Evolutionary conservation across 2,888 invertebrate genomes (phyloP).

Genomic region (Drosophila birchii): DNA sequence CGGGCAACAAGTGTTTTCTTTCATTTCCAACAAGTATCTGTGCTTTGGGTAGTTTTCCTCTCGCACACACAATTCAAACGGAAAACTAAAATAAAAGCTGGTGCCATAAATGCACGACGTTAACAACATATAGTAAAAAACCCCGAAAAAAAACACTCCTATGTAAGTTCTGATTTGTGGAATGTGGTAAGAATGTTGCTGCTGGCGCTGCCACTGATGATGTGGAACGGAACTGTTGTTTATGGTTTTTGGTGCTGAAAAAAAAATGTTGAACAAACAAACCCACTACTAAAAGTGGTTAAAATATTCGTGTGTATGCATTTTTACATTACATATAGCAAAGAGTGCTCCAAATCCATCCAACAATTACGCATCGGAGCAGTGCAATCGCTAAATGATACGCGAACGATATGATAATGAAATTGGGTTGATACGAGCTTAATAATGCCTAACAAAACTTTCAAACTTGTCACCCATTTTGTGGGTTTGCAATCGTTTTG

Average conservation of each 20-base stretch:
- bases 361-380: neutral
- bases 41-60: slow-evolving; percentile 10
- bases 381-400: slow-evolving; percentile 6
- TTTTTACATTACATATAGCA: neutral
- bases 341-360: slow-evolving; percentile 2
- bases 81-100: slow-evolving; percentile 14
- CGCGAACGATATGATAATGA: slow-evolving; percentile 6
- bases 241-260: slow-evolving; percentile 15
- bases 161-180: slow-evolving; percentile 1
- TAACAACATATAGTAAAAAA: slow-evolving; percentile 1
- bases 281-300: slow-evolving; percentile 16
- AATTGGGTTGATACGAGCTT: slow-evolving; percentile 14
- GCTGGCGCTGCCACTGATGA: slow-evolving; percentile 24
- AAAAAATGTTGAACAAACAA: slow-evolving; percentile 15
- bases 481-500: slow-evolving; percentile 10
- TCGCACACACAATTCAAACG: slow-evolving; percentile 4
- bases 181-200: slow-evolving; percentile 17
- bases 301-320: slow-evolving; percentile 12
- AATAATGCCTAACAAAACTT: slow-evolving; percentile 4
- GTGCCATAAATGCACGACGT: slow-evolving; percentile 13
- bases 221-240: slow-evolving; percentile 23
- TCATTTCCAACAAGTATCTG: neutral
- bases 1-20: slow-evolving; percentile 22
- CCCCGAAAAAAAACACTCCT: neutral
- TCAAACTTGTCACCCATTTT: slow-evolving; percentile 12